Base-by-base conservation (phyloP, 2,113 vertebrate genomes). In the Spheniscus mendiculus region DNA sequence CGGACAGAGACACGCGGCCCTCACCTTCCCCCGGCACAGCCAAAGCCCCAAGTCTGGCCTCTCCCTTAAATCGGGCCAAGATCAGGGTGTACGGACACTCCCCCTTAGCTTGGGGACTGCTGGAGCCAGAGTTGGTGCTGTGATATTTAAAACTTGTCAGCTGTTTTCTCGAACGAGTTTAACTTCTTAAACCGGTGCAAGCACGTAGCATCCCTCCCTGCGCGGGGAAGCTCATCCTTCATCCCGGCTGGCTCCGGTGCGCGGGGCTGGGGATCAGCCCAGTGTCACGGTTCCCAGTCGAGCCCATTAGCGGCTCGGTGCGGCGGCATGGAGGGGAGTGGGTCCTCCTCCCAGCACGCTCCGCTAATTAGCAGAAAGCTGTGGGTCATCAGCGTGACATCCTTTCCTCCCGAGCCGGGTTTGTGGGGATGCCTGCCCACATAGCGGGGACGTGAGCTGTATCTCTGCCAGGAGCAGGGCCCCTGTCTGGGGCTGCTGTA, bases 1-100 rank as follows among this genome's bases (percentile, higher is more conserved):
- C 6, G n/a, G 65, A 14, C 3, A 3, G 71, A 32, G 30, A 9
- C 2, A 2, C 0, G 13, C 2, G 5, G 19, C 5, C 55, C 23
- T 53, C 1, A 0, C 15, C 77, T 89, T 56, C 34, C 63, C 63
- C 21, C 1, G 0, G 42, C 58, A 10, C 58, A 10, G 22, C 63
- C 9, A 0, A 34, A 58, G 20, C 42, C 42, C 36, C 5, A 1
- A 1, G 0, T 13, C 42, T 8, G 10, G 27, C 40, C 23, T 32
- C 10, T 10, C 25, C 11, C 67, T 59, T 1, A 15, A 21, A 11
- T 27, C 15, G 15, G 30, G 34, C 15, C 25, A 12, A 12, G 45
- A 1, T 0, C 16, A 8, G 58, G 71, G 9, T 4, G 36, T 25
- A 3, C 2, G 7, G 36, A 49, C 15, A 0, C 36, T 20, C 26